Evolutionary conservation across 2,113 vertebrate genomes (phyloP).

Genomic region (Loxodonta africana): DNA sequence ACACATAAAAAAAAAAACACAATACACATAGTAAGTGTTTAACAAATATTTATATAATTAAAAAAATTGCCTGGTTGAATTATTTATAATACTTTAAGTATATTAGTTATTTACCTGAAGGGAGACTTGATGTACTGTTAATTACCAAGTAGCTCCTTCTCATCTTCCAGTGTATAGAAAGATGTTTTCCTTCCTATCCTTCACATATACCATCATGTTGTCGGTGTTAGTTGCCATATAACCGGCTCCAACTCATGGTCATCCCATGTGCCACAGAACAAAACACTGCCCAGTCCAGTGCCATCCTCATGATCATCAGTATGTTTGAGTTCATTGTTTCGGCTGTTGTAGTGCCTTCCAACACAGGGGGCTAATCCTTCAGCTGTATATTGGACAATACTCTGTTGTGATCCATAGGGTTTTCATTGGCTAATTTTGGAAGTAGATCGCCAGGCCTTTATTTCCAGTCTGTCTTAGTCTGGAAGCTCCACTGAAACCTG

Average conservation of each 20-base stretch:
- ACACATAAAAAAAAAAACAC: no score
- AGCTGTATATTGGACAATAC: no score
- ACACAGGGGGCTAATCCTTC: no score
- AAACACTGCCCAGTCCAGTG: neutral
- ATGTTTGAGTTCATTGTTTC: neutral
- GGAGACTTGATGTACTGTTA: neutral
- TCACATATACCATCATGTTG: neutral
- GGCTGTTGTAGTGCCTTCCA: neutral
- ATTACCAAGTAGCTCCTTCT: neutral
- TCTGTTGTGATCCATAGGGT: neutral
- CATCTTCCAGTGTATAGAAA: neutral
- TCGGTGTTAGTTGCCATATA: neutral
- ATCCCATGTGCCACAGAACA: neutral
- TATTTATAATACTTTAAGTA: slow-evolving; percentile 25
- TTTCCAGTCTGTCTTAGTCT: neutral
- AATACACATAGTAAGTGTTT: neutral
- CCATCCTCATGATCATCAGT: neutral
- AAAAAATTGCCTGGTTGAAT: neutral
- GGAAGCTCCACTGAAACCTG: no score
- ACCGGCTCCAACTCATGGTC: neutral
- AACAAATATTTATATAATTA: slow-evolving; percentile 1
- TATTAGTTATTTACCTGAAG: neutral
- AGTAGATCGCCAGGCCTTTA: neutral
- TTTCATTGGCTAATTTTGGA: neutral
- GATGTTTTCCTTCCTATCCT: neutral